Percentiles rank a stretch among this genome's conserved stretches.
Conservation (phyloP, 2,797 vertebrate species). For the Margarornis squamiger region DNA sequence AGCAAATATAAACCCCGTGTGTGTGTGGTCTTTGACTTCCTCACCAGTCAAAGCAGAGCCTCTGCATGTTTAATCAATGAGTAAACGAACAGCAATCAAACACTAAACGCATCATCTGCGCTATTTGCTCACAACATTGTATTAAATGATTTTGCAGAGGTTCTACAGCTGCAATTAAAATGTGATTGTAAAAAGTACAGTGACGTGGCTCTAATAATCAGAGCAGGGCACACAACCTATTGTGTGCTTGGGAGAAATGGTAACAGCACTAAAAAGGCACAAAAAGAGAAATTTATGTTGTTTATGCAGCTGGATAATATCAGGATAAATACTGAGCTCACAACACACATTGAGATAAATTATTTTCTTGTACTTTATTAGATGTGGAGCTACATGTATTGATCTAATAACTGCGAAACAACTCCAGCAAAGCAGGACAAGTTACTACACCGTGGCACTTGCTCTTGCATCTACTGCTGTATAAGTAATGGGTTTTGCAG, state of each 20-base stretch:
- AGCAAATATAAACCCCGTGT: background rate
- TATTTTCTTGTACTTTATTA: background rate
- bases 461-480: background rate
- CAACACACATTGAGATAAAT: background rate
- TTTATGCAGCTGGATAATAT: background rate
- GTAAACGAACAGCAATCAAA: conserved; percentile 58
- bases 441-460: background rate
- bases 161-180: conserved; percentile 50
- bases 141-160: conserved; percentile 50
- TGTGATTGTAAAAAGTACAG: conserved; percentile 4
- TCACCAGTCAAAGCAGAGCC: background rate
- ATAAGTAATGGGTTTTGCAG: conserved; percentile 33
- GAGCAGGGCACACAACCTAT: background rate
- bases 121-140: conserved; percentile 64
- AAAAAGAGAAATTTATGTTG: background rate
- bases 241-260: background rate
- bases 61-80: conserved; percentile 59
- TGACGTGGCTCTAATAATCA: background rate
- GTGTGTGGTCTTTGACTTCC: background rate
- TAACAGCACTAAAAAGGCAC: background rate
- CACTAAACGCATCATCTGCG: conserved; percentile 12
- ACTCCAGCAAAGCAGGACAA: conserved; percentile 20
- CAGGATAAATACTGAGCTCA: background rate
- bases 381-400: background rate
- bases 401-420: background rate